Percentiles rank a stretch among this genome's conserved stretches.
phyloP scores from a whole-genome alignment of 2,888 invertebrate genomes.

The Diarsia dahlii region DNA sequence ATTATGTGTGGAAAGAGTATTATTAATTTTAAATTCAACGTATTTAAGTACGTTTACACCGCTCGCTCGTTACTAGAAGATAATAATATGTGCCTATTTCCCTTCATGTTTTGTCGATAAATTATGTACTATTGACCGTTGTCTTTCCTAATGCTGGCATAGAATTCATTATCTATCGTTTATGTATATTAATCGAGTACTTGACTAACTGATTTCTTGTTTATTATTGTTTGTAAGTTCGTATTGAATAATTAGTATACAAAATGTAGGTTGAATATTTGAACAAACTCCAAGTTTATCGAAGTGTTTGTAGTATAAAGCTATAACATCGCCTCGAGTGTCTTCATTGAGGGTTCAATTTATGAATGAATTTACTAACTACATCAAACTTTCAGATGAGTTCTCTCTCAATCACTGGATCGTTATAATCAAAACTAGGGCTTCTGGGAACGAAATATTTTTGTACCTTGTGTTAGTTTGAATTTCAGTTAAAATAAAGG shows the following conservation, averaged over 20 bases:
- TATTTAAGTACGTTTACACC: background rate
- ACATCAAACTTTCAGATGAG: background rate
- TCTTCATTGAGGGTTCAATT: background rate
- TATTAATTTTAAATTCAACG: no score
- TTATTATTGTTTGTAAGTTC: slow-evolving; percentile 35
- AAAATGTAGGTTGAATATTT: background rate
- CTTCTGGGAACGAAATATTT: background rate
- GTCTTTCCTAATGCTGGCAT: slow-evolving; percentile 20
- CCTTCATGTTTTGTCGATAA: slow-evolving; percentile 16
- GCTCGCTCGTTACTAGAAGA: slow-evolving; percentile 5
- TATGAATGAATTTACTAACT: slow-evolving; percentile 14
- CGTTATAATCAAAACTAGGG: background rate
- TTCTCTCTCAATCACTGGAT: background rate
- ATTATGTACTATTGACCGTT: slow-evolving; percentile 15
- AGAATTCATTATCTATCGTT: slow-evolving; percentile 19
- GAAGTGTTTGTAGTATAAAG: slow-evolving; percentile 22
- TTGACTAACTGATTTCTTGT: slow-evolving; percentile 4
- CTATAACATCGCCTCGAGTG: slow-evolving; percentile 20
- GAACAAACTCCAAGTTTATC: background rate
- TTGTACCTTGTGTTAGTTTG: background rate
- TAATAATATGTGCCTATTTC: slow-evolving; percentile 24
- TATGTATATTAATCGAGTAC: slow-evolving; percentile 1
- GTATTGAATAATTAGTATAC: background rate
- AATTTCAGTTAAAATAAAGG: background rate
- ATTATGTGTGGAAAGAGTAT: no score